These are phyloP conservation scores for Ochlodes sylvanus DNA, from an alignment of 2,888 invertebrate genomes.

Conservation along the genomic window DNA sequence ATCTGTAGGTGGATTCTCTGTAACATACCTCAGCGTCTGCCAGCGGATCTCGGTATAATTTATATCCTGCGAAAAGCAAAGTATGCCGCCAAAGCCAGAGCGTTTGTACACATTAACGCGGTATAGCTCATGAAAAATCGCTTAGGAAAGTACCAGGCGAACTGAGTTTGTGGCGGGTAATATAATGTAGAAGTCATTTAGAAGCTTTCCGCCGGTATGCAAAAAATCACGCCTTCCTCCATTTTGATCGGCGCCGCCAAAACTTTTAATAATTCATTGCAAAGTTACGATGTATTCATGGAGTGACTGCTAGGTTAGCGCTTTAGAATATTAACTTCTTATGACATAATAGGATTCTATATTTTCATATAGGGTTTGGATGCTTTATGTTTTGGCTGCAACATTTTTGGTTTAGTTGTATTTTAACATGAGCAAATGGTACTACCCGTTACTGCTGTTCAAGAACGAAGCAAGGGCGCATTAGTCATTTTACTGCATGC, in stretches of 20 bases:
- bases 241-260: conserved; percentile 17
- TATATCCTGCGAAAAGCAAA: conserved; percentile 79
- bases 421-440: too few relatives aligned
- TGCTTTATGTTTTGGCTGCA: too few relatives aligned
- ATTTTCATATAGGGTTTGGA: not conserved
- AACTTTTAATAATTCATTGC: conserved; percentile 16
- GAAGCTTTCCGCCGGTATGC: conserved; percentile 32
- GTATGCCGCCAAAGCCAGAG: conserved; percentile 74
- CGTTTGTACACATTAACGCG: conserved; percentile 82
- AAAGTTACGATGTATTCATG: conserved; percentile 15
- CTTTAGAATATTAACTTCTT: conserved; percentile 22
- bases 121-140: conserved; percentile 82
- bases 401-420: too few relatives aligned
- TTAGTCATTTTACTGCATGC: too few relatives aligned
- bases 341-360: not conserved
- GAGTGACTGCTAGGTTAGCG: conserved; percentile 1
- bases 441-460: too few relatives aligned
- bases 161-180: conserved; percentile 57
- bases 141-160: conserved; percentile 71
- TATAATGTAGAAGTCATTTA: conserved; percentile 49
- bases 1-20: conserved; percentile 69
- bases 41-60: conserved; percentile 72
- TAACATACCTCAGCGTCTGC: conserved; percentile 55
- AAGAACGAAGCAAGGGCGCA: too few relatives aligned
- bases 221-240: conserved; percentile 28